A percentile compares a stretch with the other conserved stretches of the same genome.
phyloP scores from a whole-genome alignment of 2,113 vertebrate genomes.

The Paralichthys olivaceus region DNA sequence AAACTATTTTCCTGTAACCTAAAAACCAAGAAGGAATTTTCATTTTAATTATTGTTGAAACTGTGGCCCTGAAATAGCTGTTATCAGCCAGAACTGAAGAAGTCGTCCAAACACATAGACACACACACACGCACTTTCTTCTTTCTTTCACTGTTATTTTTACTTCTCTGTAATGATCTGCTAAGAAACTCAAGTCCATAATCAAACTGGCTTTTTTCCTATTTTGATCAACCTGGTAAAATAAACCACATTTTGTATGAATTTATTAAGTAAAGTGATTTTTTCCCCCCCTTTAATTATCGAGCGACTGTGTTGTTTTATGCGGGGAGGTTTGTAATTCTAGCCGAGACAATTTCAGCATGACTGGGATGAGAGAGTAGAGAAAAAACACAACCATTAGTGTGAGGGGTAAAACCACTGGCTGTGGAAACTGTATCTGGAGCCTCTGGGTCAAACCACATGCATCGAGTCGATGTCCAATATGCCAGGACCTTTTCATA shows the following conservation, averaged over 20 bases:
- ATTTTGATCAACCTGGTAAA: slow-evolving; percentile 23
- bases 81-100: too few relatives aligned
- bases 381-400: slow-evolving; percentile 47
- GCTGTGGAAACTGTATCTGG: slow-evolving; percentile 48
- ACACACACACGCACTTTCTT: slow-evolving; percentile 15
- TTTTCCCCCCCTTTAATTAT: slow-evolving; percentile 11
- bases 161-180: slow-evolving; percentile 1
- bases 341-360: slow-evolving; percentile 30
- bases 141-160: slow-evolving; percentile 7
- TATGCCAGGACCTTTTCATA: not conserved
- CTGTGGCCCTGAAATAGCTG: too few relatives aligned
- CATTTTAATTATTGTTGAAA: too few relatives aligned
- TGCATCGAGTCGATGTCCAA: slow-evolving; percentile 4
- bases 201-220: slow-evolving; percentile 5
- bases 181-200: slow-evolving; percentile 15
- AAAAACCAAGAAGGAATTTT: too few relatives aligned
- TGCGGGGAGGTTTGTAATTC: slow-evolving; percentile 29
- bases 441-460: slow-evolving; percentile 44
- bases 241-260: slow-evolving; percentile 31
- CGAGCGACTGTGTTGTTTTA: slow-evolving; percentile 34
- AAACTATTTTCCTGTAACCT: too few relatives aligned
- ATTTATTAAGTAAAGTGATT: slow-evolving; percentile 8
- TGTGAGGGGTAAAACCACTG: slow-evolving; percentile 45
- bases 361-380: slow-evolving; percentile 35
- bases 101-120: not conserved